Percentiles rank a stretch among this genome's conserved stretches.
Conservation (phyloP, 1,140 invertebrate species). For the Apis dorsata region DNA sequence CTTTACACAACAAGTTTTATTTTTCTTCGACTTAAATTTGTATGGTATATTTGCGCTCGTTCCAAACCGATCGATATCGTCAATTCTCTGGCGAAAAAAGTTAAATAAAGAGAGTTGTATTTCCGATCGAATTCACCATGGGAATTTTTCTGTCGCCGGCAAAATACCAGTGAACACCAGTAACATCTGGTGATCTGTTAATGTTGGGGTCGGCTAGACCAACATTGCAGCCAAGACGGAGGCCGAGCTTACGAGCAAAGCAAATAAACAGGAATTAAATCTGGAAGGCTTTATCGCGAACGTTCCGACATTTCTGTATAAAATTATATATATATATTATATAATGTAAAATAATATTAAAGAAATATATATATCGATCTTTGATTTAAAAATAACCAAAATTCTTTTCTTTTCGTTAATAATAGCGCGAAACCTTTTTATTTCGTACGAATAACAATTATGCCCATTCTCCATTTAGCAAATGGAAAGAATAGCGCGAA, state of each 20-base stretch:
- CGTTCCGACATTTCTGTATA: conserved; percentile 34
- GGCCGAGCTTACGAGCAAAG: conserved; percentile 70
- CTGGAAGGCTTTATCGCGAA: conserved; percentile 70
- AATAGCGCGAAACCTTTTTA: no score
- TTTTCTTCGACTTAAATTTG: no score
- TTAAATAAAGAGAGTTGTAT: neutral
- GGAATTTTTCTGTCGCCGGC: conserved; percentile 73
- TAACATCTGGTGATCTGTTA: conserved; percentile 79
- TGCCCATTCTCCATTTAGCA: neutral
- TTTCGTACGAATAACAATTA: neutral
- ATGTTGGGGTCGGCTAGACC: conserved; percentile 70
- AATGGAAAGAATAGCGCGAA: neutral
- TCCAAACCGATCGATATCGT: neutral
- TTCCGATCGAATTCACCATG: conserved; percentile 60
- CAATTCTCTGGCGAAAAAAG: neutral
- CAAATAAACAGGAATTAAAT: conserved; percentile 80
- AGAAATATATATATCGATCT: conserved; percentile 23
- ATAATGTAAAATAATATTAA: neutral
- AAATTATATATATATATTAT: neutral
- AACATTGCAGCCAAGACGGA: conserved; percentile 64
- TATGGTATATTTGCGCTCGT: neutral
- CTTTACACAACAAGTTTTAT: no score
- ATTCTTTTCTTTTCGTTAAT: no score
- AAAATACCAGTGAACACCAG: conserved; percentile 71
- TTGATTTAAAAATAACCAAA: neutral